Conservation (phyloP, 2,797 vertebrate genomes). For the Neomorphus geoffroyi region DNA sequence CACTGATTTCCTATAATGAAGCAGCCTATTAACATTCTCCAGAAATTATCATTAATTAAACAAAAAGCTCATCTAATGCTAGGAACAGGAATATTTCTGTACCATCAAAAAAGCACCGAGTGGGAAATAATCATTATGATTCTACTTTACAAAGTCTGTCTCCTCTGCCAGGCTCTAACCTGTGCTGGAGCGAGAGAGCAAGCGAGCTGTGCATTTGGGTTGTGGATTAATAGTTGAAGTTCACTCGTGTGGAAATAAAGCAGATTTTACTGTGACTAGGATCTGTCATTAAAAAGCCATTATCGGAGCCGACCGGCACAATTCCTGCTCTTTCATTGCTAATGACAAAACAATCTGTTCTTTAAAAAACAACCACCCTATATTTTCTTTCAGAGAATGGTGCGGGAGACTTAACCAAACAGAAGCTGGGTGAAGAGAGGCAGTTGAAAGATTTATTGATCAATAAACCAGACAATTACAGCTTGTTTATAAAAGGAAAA, state of each 20-base stretch:
- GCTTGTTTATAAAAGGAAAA: slow-evolving; percentile 73
- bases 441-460: slow-evolving; percentile 76
- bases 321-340: slow-evolving; percentile 45
- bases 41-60: slow-evolving; percentile 42
- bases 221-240: slow-evolving; percentile 42
- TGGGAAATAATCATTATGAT: not conserved
- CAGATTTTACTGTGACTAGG: slow-evolving; percentile 41
- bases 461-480: slow-evolving; percentile 76
- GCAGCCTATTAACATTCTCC: slow-evolving; percentile 34
- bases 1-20: slow-evolving; percentile 28
- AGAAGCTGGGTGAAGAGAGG: slow-evolving; percentile 10
- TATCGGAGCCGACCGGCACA: slow-evolving; percentile 17
- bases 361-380: slow-evolving; percentile 6
- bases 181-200: not conserved
- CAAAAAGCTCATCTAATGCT: not conserved
- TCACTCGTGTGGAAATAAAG: slow-evolving; percentile 61
- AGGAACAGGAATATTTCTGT: slow-evolving; percentile 11
- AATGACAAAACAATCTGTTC: slow-evolving; percentile 69
- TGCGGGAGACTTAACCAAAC: slow-evolving; percentile 31
- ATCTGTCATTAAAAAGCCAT: slow-evolving; percentile 71
- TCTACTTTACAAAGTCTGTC: not conserved
- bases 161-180: not conserved
- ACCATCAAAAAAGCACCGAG: not conserved
- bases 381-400: slow-evolving; percentile 20
- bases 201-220: not conserved